Percentiles rank a stretch among this genome's conserved stretches.
Evolutionary conservation across 2,888 invertebrate species (phyloP).

Genomic region (Ramazzottius varieornatus): DNA sequence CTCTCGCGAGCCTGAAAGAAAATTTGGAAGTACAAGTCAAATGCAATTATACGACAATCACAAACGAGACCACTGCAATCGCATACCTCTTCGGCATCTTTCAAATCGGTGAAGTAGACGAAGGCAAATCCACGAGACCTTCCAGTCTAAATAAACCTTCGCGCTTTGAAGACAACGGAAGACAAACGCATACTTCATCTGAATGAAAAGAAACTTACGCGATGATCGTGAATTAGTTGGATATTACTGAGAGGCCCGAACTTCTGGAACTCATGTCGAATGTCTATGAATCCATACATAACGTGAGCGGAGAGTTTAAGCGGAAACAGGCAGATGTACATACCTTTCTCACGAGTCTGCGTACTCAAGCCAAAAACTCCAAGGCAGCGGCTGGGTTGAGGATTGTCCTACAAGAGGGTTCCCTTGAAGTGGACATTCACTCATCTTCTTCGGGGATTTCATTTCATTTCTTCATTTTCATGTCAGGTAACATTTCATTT

Average conservation of each 20-base stretch:
- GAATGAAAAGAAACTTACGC: slow-evolving; percentile 3
- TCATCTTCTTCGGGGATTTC: too few species aligned
- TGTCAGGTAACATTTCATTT: too few species aligned
- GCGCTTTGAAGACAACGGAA: neutral
- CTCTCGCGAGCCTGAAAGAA: neutral
- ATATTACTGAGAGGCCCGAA: slow-evolving; percentile 6
- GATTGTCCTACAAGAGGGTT: slow-evolving; percentile 3
- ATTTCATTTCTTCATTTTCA: neutral
- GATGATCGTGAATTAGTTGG: slow-evolving; percentile 6
- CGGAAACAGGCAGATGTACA: too few species aligned
- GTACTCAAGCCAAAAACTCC: slow-evolving; percentile 6
- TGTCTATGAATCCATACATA: too few species aligned
- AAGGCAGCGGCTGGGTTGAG: slow-evolving; percentile 4
- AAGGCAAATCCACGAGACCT: slow-evolving; percentile 17
- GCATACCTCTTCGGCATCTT: slow-evolving; percentile 13
- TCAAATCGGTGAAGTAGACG: slow-evolving; percentile 13
- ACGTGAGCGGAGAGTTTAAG: too few species aligned
- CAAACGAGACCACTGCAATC: neutral
- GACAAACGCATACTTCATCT: neutral
- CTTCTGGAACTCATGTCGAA: slow-evolving; percentile 4
- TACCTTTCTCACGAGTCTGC: slow-evolving; percentile 4
- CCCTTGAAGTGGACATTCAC: too few species aligned
- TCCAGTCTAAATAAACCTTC: slow-evolving; percentile 11
- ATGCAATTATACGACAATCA: too few species aligned
- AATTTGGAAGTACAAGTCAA: neutral